phyloP scores from a whole-genome alignment of 2,888 invertebrate species.

The Caenorhabditis japonica region DNA sequence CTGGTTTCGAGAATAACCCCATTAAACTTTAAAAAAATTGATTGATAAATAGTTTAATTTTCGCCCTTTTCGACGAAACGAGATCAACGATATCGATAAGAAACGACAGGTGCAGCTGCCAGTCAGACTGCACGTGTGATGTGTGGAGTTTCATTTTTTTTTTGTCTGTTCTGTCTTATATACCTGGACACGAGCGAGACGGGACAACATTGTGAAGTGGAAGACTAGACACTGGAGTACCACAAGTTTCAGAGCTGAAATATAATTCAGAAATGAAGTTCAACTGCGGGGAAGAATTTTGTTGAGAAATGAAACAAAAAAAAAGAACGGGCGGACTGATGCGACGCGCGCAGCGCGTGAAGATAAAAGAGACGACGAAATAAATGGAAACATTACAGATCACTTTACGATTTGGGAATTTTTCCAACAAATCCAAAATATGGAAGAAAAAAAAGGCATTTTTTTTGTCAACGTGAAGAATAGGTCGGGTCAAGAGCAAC shows the following conservation, averaged over 20 bases:
- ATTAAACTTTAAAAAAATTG: no score
- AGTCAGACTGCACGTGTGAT: slow-evolving; percentile 13
- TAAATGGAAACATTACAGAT: slow-evolving; percentile 34
- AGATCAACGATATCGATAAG: no score
- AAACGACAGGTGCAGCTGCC: slow-evolving; percentile 31
- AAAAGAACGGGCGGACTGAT: slow-evolving; percentile 1
- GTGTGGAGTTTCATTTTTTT: slow-evolving; percentile 17
- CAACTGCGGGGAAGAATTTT: no score
- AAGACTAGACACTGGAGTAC: slow-evolving; percentile 11
- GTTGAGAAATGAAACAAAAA: background rate
- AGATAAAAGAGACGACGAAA: slow-evolving; percentile 6
- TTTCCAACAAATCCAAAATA: background rate
- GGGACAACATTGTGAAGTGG: slow-evolving; percentile 52
- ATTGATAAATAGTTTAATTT: slow-evolving; percentile 2
- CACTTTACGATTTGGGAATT: slow-evolving; percentile 25
- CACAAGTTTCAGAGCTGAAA: slow-evolving; percentile 40
- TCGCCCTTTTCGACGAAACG: slow-evolving; percentile 15
- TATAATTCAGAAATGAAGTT: background rate
- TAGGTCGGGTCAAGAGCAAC: slow-evolving; percentile 20
- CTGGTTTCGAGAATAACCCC: no score
- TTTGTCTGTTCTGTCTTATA: slow-evolving; percentile 25
- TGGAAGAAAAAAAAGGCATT: slow-evolving; percentile 1
- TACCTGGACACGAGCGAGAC: slow-evolving; percentile 55
- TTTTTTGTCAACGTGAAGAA: no score
- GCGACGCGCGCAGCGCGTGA: slow-evolving; percentile 3